Conservation (phyloP, 2,113 vertebrate genomes). For the Nannospalax galili region DNA sequence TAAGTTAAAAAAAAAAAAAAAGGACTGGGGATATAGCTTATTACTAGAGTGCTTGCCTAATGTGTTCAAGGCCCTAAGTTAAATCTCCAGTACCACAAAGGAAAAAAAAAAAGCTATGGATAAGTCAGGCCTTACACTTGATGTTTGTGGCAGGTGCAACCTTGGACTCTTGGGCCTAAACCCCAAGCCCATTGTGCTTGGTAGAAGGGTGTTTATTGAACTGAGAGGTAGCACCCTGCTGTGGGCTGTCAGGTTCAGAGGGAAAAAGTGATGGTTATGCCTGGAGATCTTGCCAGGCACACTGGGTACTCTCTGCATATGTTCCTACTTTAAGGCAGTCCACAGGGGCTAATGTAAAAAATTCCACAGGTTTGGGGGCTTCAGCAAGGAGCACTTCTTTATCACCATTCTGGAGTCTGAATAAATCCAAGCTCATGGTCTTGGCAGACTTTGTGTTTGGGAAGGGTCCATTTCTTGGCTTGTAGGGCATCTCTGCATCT, state of each 20-base stretch:
- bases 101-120: not conserved
- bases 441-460: not conserved
- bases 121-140: slow-evolving; percentile 2
- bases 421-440: not conserved
- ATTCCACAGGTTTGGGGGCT: not conserved
- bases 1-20: not conserved
- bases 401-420: not conserved
- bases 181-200: not conserved
- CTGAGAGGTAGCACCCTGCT: not conserved
- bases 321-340: not conserved
- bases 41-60: not conserved
- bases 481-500: not conserved
- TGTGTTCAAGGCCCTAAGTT: not conserved
- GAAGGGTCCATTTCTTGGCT: not conserved
- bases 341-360: not conserved
- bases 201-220: not conserved
- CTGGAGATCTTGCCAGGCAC: not conserved
- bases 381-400: not conserved
- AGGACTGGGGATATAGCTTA: not conserved
- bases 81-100: not conserved
- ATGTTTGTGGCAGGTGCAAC: not conserved
- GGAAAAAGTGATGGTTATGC: not conserved
- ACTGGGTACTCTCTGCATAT: not conserved
- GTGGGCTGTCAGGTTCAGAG: not conserved
- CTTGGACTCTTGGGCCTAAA: not conserved